Evolutionary conservation across 2,113 vertebrate species (phyloP).

Genomic region (Monopterus albus): DNA sequence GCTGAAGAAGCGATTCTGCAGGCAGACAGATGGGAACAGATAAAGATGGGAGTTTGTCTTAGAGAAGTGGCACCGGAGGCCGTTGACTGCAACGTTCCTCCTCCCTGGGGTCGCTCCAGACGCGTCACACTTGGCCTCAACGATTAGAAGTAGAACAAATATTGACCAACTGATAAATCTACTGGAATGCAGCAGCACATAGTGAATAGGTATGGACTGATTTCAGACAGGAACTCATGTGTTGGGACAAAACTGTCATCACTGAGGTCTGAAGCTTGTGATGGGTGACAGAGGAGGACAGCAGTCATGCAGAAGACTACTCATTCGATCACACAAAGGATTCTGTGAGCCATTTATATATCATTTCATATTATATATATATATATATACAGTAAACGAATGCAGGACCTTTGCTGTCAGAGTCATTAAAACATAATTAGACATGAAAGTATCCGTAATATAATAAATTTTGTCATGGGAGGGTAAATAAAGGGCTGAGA

Average conservation of each 20-base stretch:
- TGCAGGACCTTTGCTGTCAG: slow-evolving; percentile 6
- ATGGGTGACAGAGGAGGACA: slow-evolving; percentile 10
- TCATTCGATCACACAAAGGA: background rate
- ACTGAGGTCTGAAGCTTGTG: slow-evolving; percentile 49
- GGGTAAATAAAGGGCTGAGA: slow-evolving; percentile 48
- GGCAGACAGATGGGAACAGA: slow-evolving; percentile 38
- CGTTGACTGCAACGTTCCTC: slow-evolving; percentile 4
- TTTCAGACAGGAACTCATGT: slow-evolving; percentile 30
- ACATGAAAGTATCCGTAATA: slow-evolving; percentile 38
- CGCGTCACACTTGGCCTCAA: slow-evolving; percentile 50
- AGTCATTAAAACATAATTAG: slow-evolving; percentile 12
- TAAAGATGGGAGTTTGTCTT: slow-evolving; percentile 36
- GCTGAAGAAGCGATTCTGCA: slow-evolving; percentile 6
- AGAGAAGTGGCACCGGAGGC: slow-evolving; percentile 31
- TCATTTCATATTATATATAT: too few species aligned
- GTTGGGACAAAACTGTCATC: slow-evolving; percentile 22
- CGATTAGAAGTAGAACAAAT: slow-evolving; percentile 73
- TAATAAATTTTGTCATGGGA: slow-evolving; percentile 42
- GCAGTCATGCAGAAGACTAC: background rate
- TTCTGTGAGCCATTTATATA: background rate
- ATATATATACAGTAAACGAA: too few species aligned
- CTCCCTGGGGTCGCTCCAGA: slow-evolving; percentile 53
- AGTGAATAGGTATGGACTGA: slow-evolving; percentile 40
- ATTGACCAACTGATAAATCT: slow-evolving; percentile 76
- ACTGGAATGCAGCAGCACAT: slow-evolving; percentile 64